phyloP scores from a whole-genome alignment of 2,797 vertebrate genomes.

The Semaprochilodus insignis region DNA sequence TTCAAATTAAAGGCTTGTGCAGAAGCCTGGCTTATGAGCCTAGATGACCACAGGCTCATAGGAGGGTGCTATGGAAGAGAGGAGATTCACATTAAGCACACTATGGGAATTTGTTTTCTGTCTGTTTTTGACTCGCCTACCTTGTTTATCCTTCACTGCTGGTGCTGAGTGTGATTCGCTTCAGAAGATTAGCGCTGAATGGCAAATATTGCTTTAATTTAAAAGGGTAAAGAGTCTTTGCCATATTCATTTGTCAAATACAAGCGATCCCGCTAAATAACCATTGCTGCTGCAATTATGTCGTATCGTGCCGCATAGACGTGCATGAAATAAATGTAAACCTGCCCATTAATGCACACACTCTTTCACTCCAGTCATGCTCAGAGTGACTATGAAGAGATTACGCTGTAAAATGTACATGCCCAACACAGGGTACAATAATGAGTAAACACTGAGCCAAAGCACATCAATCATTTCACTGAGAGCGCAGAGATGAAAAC shows the following conservation, averaged over 20 bases:
- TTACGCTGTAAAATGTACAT: neutral
- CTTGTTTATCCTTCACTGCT: slow-evolving; percentile 12
- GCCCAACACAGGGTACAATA: neutral
- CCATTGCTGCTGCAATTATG: neutral
- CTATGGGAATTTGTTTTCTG: neutral
- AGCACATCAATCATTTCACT: slow-evolving; percentile 1
- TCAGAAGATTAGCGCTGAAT: slow-evolving; percentile 3
- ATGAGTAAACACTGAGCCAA: slow-evolving; percentile 15
- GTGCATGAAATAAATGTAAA: neutral
- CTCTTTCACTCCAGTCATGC: neutral
- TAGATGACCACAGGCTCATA: neutral
- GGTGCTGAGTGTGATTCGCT: neutral
- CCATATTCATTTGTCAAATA: slow-evolving; percentile 7
- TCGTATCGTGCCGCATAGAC: neutral
- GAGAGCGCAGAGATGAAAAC: neutral
- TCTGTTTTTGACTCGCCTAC: neutral
- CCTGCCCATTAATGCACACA: neutral
- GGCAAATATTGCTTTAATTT: slow-evolving; percentile 36
- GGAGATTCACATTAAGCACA: neutral
- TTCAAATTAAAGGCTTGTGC: neutral
- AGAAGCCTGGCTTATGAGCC: neutral
- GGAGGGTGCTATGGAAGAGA: neutral
- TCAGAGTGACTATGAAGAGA: slow-evolving; percentile 15
- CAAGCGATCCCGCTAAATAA: slow-evolving; percentile 13
- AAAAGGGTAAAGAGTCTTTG: slow-evolving; percentile 26